A percentile compares a stretch with the other conserved stretches of the same genome.
Conservation (phyloP, 2,888 invertebrate genomes). For the Lordiphosa andalusiaca region DNA sequence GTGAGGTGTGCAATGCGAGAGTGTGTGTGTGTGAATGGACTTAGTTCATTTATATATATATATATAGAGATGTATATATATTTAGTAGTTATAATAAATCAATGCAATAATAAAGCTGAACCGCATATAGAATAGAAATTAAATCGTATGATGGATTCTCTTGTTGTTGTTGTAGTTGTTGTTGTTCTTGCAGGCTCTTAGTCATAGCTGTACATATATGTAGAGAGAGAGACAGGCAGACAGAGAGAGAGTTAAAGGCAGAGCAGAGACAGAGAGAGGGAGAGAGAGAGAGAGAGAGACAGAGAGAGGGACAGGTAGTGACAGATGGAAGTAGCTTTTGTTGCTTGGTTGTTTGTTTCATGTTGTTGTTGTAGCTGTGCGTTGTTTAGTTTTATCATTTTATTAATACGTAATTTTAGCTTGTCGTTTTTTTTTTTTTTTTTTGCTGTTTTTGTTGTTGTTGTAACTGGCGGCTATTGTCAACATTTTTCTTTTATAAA, state of each 20-base stretch:
- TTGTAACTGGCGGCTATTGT: constrained; percentile 32
- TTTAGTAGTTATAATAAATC: constrained; percentile 49
- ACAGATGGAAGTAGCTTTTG: constrained; percentile 3
- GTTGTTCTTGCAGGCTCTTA: constrained; percentile 8
- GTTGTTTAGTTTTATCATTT: constrained; percentile 33
- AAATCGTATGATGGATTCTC: constrained; percentile 75
- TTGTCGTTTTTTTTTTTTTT: constrained; percentile 16
- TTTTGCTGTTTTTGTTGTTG: constrained; percentile 11
- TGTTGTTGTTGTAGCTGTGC: constrained; percentile 22
- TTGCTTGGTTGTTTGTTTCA: constrained; percentile 4
- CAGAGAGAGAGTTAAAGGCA: constrained; percentile 4
- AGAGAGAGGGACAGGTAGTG: constrained; percentile 16
- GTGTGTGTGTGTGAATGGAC: constrained; percentile 15
- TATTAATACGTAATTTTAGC: constrained; percentile 15
- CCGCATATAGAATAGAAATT: constrained; percentile 81
- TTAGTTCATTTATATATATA: constrained; percentile 22
- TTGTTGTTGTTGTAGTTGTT: constrained; percentile 12
- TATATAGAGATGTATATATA: constrained; percentile 28
- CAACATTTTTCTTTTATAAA: constrained; percentile 22
- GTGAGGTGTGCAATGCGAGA: constrained; percentile 5
- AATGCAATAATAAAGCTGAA: constrained; percentile 80
- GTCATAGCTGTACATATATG: neutral
- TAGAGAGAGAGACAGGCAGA: constrained; percentile 3
- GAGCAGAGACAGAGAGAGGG: constrained; percentile 13
- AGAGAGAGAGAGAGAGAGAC: neutral